Evolutionary conservation across 2,113 vertebrate genomes (phyloP).

Genomic region (Salminus brasiliensis): DNA sequence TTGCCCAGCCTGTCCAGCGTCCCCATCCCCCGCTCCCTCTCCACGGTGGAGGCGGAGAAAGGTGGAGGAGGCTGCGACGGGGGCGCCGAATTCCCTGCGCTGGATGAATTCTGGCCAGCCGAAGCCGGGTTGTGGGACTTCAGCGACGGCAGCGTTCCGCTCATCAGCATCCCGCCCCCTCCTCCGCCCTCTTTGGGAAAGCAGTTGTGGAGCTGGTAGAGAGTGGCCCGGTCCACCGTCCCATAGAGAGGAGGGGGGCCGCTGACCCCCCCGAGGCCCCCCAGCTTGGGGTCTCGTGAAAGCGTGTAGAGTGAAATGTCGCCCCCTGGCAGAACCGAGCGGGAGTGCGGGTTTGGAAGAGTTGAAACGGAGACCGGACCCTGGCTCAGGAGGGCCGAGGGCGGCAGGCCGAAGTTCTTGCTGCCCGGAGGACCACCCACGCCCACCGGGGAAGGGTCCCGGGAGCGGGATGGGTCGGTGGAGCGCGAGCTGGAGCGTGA

Average conservation of each 20-base stretch:
- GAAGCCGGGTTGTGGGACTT: conserved; percentile 77
- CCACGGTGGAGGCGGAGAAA: conserved; percentile 75
- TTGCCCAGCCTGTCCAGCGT: conserved; percentile 79
- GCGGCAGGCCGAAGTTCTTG: conserved; percentile 77
- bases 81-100: conserved; percentile 81
- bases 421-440: conserved; percentile 70
- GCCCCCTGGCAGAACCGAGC: conserved; percentile 74
- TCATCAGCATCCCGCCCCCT: conserved; percentile 73
- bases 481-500: conserved; percentile 88
- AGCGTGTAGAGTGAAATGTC: conserved; percentile 94
- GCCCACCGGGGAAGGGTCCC: conserved; percentile 78
- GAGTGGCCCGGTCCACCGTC: conserved; percentile 81
- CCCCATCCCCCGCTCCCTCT: conserved; percentile 78
- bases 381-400: conserved; percentile 75
- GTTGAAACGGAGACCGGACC: conserved; percentile 80
- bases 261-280: conserved; percentile 74
- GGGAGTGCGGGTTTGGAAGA: conserved; percentile 79
- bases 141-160: conserved; percentile 78
- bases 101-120: conserved; percentile 69
- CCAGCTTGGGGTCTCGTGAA: conserved; percentile 85
- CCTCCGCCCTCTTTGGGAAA: conserved; percentile 82
- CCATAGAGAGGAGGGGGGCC: conserved; percentile 73
- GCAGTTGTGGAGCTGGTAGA: conserved; percentile 91
- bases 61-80: conserved; percentile 81
- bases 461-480: conserved; percentile 86